Base-by-base conservation (phyloP, 2,888 invertebrate genomes). In the Morinoia aosen region DNA sequence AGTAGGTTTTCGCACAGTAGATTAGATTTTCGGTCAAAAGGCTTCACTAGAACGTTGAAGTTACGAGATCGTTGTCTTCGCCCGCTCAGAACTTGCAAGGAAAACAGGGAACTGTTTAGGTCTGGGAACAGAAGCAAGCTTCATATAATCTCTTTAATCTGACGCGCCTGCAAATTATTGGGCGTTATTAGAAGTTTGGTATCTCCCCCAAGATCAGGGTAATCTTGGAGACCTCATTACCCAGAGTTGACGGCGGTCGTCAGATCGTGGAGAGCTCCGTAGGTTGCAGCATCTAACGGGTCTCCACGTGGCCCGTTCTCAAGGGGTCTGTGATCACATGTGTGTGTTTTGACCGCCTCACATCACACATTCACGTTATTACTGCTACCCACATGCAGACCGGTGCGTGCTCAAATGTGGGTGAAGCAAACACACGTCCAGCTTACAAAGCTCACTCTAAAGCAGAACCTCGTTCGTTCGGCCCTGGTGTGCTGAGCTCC, bases 161-260 rank as follows among this genome's bases (percentile, higher is more conserved):
- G 57, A 57, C 93, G 57, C 40, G 57, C 93, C n/a, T 57, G 57
- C 93, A 93, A 93, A 93, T 93, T 93, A 93, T 93, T 93, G 56
- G n/a, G 48, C n/a, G 93, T 93, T 48, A 93, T 93, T 93, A 93
- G 93, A 93, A 93, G 57, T 93, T 93, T 93, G 93, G 93, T 57
- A 93, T 12, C 93, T 93, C 93, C 39, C 57, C 93, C n/a, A n/a
- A 33, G 93, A 93, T 93, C 93, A 33, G 33, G 33, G 33, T 57
- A 48, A 93, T 93, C 93, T 93, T 93, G 57, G 93, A n/a, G 93
- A 93, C n/a, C 93, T 93, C 93, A 93, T 93, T 93, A 93, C 58
- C 93, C n/a, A 5, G 57, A 93, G 90, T 48, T 40, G 90, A 57
- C 57, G 56, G 48, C 57, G 57, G 93, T 39, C 58, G 16, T 93